Evolutionary conservation across 2,888 invertebrate species (phyloP), one percentile per base, ranked within the genome.

Genomic region (Morpho helenor): DNA sequence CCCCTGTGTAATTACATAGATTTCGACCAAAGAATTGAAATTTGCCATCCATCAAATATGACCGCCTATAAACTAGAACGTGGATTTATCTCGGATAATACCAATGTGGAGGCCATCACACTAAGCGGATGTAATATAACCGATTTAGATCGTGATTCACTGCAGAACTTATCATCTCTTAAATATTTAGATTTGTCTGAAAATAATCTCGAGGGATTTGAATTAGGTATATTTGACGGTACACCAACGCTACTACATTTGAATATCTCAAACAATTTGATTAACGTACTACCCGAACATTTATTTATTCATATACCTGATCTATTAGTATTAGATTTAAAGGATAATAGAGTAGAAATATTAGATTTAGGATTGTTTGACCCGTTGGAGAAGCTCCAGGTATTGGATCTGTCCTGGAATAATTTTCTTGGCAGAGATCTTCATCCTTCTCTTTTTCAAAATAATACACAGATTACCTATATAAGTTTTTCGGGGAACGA

Each of bases 401-500:
- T 73, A 58, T 51, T 84, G n/a, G 79, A 81, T 62, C 57, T 84
- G 22, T 78, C 81, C 0, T 74, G 71, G 23, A 84, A 84, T 56
- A 51, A 61, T 2, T 64, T 83, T 41, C 7, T 69, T n/a, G 80
- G 81, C 5, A 72, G 57, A 63, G 57, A 73, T 51, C 58, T 83
- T 7, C 68, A 72, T 58, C 64, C 72, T 1, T 66, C 71, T 43
- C 58, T 79, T 50, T 81, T 84, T 61, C 72, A 76, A 51, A 56
- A 69, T 23, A 75, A 60, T 56, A 65, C 46, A n/a, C 58, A 59
- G 0, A 76, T 84, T 23, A 66, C 58, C 16, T 68, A 70, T 42
- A 62, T 84, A 10, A 77, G 78, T 70, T 79, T 82, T 39, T 80
- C 82, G 22, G 70, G 75, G 65, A 83, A 80, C 45, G 71, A 80